These are phyloP conservation scores for Rhinogobio ventralis DNA, from an alignment of 2,797 vertebrate species.

Conservation along the genomic window DNA sequence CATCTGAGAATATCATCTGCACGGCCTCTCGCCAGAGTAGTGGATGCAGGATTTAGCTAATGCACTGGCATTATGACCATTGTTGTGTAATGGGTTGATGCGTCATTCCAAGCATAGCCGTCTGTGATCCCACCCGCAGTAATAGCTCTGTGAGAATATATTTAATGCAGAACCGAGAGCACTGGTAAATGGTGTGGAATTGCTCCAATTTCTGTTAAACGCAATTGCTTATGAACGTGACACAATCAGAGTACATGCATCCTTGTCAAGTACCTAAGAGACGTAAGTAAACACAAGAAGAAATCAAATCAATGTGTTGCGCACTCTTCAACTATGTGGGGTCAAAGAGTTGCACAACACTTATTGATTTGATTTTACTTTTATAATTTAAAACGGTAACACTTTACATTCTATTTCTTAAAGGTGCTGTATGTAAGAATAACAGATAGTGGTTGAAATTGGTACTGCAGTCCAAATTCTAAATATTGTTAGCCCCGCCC, in stretches of 20 bases:
- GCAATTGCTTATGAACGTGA: slow-evolving; percentile 10
- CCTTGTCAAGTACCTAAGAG: neutral
- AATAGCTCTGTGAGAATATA: slow-evolving; percentile 53
- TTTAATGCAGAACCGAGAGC: slow-evolving; percentile 35
- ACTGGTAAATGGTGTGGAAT: slow-evolving; percentile 44
- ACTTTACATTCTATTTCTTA: neutral
- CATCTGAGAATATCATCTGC: slow-evolving; percentile 58
- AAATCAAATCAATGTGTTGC: neutral
- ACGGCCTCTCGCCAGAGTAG: slow-evolving; percentile 29
- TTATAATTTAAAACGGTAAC: neutral
- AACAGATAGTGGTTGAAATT: too few species aligned
- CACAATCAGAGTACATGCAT: slow-evolving; percentile 21
- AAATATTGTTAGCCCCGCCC: too few species aligned
- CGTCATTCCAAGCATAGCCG: slow-evolving; percentile 59
- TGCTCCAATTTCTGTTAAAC: slow-evolving; percentile 30
- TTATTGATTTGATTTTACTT: neutral
- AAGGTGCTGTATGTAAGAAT: too few species aligned
- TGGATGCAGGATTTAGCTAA: slow-evolving; percentile 50
- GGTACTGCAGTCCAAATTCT: too few species aligned
- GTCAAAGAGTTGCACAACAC: too few species aligned
- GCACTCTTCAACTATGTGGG: neutral
- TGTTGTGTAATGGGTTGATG: slow-evolving; percentile 62
- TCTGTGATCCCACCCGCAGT: slow-evolving; percentile 43
- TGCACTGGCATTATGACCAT: slow-evolving; percentile 53
- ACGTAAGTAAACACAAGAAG: neutral